Evolutionary conservation across 2,113 vertebrate species (phyloP), one percentile per base, ranked within the genome.

Genomic region (Syrmaticus mikado): DNA sequence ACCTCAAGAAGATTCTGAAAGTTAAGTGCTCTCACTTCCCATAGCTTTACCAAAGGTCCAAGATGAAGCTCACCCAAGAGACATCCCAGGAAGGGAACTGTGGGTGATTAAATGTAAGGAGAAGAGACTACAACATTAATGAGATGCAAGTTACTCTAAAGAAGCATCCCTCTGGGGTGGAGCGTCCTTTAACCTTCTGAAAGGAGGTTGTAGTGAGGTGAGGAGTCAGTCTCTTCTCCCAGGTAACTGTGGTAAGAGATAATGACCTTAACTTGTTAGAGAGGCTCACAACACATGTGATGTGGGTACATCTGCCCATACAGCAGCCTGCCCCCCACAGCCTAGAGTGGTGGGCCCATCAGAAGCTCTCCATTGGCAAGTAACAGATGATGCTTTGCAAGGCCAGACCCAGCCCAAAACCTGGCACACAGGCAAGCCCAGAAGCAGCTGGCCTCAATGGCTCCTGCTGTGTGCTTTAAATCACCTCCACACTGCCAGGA

Each of bases 1-100:
- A 99, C 91, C 97, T 99, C 55, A 99, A 99, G 96, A 99, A 99
- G 83, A 99, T 98, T 3, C 98, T 99, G 32, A 99, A 99, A 99
- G 99, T 99, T 98, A 81, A 64, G 94, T 62, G 15, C 36, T 58
- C 40, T 81, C 5, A 30, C 64, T 76, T 57, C 34, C 28, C 55
- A 2, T 65, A 60, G 50, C 32, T 67, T 20, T 25, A 61, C 61
- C 50, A 16, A 16, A 71, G 28, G 30, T 75, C 79, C 52, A 74
- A 62, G 17, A 20, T 92, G 30, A 72, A 88, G 53, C 50, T 91
- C 41, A 61, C 48, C 21, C 21, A 52, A 48, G 32, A 53, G 45
- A 71, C 16, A 25, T 30, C 17, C 40, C 20, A 36, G 28, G 27
- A n/a, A 61, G 58, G 41, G 32, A 73, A 19, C 27, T 4, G 0